Evolutionary conservation across 92 coral and sea anemone species (phyloP), one percentile per base, ranked within the genome.

Genomic region (Phymanthus crucifer): DNA sequence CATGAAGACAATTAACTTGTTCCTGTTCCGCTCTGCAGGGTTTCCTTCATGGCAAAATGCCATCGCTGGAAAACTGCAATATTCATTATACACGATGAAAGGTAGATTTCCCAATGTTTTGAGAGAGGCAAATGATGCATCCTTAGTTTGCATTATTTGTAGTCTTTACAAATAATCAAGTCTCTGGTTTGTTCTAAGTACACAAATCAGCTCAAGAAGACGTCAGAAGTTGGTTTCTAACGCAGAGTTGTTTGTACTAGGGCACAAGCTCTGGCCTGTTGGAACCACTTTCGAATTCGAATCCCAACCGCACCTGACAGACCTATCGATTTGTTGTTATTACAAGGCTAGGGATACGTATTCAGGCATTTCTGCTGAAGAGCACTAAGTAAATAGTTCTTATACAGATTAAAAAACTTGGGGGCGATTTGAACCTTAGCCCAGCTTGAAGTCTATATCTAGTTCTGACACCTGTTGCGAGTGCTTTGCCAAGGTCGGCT

Each of bases 1-100:
- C 72, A 38, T 2, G n/a, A 32, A 23, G 31, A 27, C 67, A 27
- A 74, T 54, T 54, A 21, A 9, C 23, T 26, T 2, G 66, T 74
- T 61, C 72, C 35, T 64, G 16, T 64, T 75, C 36, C 31, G 47
- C 36, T n/a, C 29, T 33, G 72, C 17, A n/a, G n/a, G n/a, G n/a
- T n/a, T n/a, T 77, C 29, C 16, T 24, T 56, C 47, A 36, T 77
- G 81, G 81, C 81, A 77, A 77, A 77, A 77, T 77, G 81, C 81
- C 81, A 77, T 77, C 32, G 50, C 71, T 32, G 32, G 26, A 40
- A 16, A 61, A 61, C 46, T 64, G 36, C 72, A 61, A 64, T 77
- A 61, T 77, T 65, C 38, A 34, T 35, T 77, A 61, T 21, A 77
- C 64, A 38, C 64, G 57, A 48, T 35, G 21, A 70, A 35, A 69